Base-by-base conservation (phyloP, 2,113 vertebrate species). In the Tiliqua scincoides region DNA sequence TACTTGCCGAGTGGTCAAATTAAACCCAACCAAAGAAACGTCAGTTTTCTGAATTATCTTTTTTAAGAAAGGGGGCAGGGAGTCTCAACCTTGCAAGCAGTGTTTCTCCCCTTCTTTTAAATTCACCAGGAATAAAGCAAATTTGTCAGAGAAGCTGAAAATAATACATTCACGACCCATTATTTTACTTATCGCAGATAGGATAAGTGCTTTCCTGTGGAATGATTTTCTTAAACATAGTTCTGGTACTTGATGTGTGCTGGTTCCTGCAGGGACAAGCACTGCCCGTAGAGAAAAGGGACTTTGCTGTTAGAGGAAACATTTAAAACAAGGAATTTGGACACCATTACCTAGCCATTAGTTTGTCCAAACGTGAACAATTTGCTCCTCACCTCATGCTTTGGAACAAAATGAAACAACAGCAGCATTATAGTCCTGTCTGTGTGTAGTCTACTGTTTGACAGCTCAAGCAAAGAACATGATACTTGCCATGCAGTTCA, bases 41-140 rank as follows among this genome's bases (percentile, higher is more conserved):
- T 2, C 0, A 14, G 12, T 43, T 84, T 87, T 71, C 57, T 87
- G 85, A n/a, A n/a, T n/a, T n/a, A n/a, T 80, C 32, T 0, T 85
- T 0, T 0, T 57, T 6, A 57, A 75, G 79, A 86, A 0, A 0
- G 37, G 25, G 37, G 27, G 7, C 4, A 8, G 9, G 54, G 81
- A 1, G 0, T 75, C 77, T 86, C 67, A 71, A 68, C n/a, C 40
- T 1, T 86, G 25, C 54, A 87, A 84, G 52, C 48, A 0, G 21
- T 52, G 25, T 1, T 48, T 48, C 8, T 48, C 43, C 43, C 43
- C 43, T 0, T 43, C 71, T 61, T 70, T 65, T 12, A 23, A 87
- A 37, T 78, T 68, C 61, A 72, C 23, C 0, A 59, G 72, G 32
- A 79, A 83, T 82, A 21, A 82, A 0, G 80, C 1, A 63, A 76